A percentile compares a stretch with the other conserved stretches of the same genome.
Evolutionary conservation across 2,113 vertebrate species (phyloP).

Genomic region (Symphodus melops): DNA sequence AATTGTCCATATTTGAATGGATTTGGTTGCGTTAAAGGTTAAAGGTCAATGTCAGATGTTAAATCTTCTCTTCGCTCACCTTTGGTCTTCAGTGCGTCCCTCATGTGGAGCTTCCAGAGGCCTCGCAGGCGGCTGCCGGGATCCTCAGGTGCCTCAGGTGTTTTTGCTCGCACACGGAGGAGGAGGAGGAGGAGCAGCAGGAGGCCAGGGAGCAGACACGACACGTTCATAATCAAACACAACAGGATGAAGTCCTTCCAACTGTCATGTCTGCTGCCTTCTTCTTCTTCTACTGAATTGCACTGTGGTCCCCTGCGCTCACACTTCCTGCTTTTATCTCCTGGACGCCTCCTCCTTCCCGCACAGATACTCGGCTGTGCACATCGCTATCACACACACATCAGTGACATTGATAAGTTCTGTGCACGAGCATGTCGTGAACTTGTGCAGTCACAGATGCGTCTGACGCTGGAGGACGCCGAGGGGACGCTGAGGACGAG

Average conservation of each 20-base stretch:
- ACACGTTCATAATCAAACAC: slow-evolving; percentile 39
- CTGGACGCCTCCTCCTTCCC: neutral
- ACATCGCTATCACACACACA: slow-evolving; percentile 16
- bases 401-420: neutral
- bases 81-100: slow-evolving; percentile 55
- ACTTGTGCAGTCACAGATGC: neutral
- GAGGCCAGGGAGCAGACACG: slow-evolving; percentile 12
- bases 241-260: slow-evolving; percentile 6
- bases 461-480: neutral
- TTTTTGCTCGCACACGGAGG: slow-evolving; percentile 9
- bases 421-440: neutral
- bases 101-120: slow-evolving; percentile 71
- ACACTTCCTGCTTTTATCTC: slow-evolving; percentile 55
- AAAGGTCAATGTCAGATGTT: too few species aligned
- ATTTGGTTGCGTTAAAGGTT: too few species aligned
- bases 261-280: slow-evolving; percentile 7
- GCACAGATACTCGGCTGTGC: slow-evolving; percentile 13
- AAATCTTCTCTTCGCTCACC: too few species aligned
- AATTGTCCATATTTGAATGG: too few species aligned
- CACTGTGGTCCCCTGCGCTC: neutral
- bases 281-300: neutral
- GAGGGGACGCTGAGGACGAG: too few species aligned
- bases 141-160: slow-evolving; percentile 15
- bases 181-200: slow-evolving; percentile 44
- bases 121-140: slow-evolving; percentile 29